Evolutionary conservation across 2,113 vertebrate species (phyloP), one percentile per base, ranked within the genome.

Genomic region (Bubo scandiacus): DNA sequence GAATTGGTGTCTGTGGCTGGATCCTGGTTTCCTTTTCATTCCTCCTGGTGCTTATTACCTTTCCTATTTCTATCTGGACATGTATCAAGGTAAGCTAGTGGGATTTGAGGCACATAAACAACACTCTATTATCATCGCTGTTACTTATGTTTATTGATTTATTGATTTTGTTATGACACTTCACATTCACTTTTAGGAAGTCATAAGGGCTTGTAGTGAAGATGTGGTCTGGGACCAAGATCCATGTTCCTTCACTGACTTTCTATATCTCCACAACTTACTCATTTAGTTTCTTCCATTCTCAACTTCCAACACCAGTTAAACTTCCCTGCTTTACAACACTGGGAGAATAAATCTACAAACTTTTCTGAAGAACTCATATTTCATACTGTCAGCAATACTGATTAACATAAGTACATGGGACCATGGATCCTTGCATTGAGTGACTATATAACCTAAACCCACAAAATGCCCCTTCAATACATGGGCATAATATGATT

Each of bases 51-150:
- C 2, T 98, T 30, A 18, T 98, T 13, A 98, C 98, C 12, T 99
- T 99, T 89, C 99, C 99, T 10, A 0, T 99, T 92, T 99, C 98
- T 51, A 96, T 99, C 94, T 99, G 98, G 98, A 96, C 98, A 61
- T 98, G 98, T 94, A 52, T 99, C 34, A 99, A 99, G 99, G 99
- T 99, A 98, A 97, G 11, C 12, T 75, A 65, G 18, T 67, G 89
- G 81, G 34, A 94, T 93, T 1, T 67, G 62, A 59, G 22, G 11
- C 15, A 45, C 19, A 16, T 25, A 55, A 62, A 42, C 21, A 72
- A 51, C 5, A 4, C 6, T 80, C 5, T 49, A 0, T 75, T 58
- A 34, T 47, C 13, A 45, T 4, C 1, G 0, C 18, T 65, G 21
- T 47, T 80, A 38, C 10, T 58, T 77, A 42, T 15, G 9, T 55